phyloP scores from a whole-genome alignment of 2,797 vertebrate species.

The Sphaeramia orbicularis region DNA sequence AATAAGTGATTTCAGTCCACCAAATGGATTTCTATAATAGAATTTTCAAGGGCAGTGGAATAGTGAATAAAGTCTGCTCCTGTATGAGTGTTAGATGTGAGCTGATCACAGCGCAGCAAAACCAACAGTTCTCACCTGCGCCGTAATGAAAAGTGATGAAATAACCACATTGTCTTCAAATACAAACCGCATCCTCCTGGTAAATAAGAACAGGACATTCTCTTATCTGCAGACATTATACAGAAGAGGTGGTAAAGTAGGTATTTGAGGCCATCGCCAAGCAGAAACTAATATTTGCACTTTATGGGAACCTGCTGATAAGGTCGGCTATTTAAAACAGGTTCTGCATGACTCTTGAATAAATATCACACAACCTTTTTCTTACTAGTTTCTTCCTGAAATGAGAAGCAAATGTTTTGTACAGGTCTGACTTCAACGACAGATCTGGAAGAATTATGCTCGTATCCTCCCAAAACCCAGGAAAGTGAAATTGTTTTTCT shows the following conservation, averaged over 20 bases:
- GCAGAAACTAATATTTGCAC: too few relatives aligned
- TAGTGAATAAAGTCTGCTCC: slow-evolving; percentile 60
- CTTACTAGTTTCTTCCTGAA: too few relatives aligned
- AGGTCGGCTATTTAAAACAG: too few relatives aligned
- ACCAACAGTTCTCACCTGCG: slow-evolving; percentile 29
- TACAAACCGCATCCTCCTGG: slow-evolving; percentile 34
- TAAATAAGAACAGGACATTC: slow-evolving; percentile 9
- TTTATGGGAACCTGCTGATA: too few relatives aligned
- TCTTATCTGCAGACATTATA: slow-evolving; percentile 15
- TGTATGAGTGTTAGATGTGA: slow-evolving; percentile 65
- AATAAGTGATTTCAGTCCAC: slow-evolving; percentile 70
- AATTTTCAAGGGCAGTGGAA: slow-evolving; percentile 74
- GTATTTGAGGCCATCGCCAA: not conserved
- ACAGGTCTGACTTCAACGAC: too few relatives aligned
- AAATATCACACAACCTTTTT: too few relatives aligned
- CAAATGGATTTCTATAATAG: slow-evolving; percentile 79
- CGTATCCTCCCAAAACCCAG: too few relatives aligned
- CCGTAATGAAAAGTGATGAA: slow-evolving; percentile 41
- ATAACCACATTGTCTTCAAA: slow-evolving; percentile 49
- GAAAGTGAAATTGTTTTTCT: too few relatives aligned
- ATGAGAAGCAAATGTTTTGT: too few relatives aligned
- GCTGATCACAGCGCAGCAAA: slow-evolving; percentile 62
- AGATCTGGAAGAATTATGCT: too few relatives aligned
- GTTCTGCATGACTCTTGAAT: too few relatives aligned
- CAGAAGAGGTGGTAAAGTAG: not conserved